These are phyloP conservation scores for Poeciliopsis gracilis DNA, from an alignment of 2,797 vertebrate genomes.

Conservation along the genomic window DNA sequence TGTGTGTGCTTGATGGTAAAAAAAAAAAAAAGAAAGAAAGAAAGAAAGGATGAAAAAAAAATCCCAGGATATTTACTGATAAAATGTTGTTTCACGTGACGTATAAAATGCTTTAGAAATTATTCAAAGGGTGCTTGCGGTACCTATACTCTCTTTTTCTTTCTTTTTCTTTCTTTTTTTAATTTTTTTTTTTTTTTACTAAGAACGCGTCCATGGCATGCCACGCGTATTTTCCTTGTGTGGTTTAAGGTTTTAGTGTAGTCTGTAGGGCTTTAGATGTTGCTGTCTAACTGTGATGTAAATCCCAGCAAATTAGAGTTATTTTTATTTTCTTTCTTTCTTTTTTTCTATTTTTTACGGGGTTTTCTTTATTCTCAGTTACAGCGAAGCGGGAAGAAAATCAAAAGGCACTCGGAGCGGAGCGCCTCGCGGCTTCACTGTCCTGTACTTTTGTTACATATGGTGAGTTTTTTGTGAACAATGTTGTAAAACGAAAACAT, in stretches of 20 bases:
- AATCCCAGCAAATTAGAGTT: constrained; percentile 73
- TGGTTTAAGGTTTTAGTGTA: constrained; percentile 81
- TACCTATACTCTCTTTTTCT: constrained; percentile 29
- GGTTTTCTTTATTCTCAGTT: constrained; percentile 31
- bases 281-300: constrained; percentile 83
- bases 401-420: constrained; percentile 50
- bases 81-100: constrained; percentile 68
- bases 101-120: constrained; percentile 67
- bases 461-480: constrained; percentile 79
- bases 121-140: constrained; percentile 72
- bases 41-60: not conserved
- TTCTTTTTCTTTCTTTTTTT: constrained; percentile 14
- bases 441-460: constrained; percentile 73
- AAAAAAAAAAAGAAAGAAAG: not conserved
- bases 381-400: constrained; percentile 43
- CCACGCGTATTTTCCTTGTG: constrained; percentile 80
- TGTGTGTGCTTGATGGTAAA: constrained; percentile 45
- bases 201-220: constrained; percentile 82
- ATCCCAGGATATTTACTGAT: constrained; percentile 49
- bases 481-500: constrained; percentile 70
- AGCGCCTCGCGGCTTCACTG: constrained; percentile 65
- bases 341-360: not conserved
- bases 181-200: constrained; percentile 53
- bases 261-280: constrained; percentile 81
- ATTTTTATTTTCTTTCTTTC: constrained; percentile 35